Conservation (phyloP, 2,797 vertebrate genomes). For the Lutjanus campechanus region DNA sequence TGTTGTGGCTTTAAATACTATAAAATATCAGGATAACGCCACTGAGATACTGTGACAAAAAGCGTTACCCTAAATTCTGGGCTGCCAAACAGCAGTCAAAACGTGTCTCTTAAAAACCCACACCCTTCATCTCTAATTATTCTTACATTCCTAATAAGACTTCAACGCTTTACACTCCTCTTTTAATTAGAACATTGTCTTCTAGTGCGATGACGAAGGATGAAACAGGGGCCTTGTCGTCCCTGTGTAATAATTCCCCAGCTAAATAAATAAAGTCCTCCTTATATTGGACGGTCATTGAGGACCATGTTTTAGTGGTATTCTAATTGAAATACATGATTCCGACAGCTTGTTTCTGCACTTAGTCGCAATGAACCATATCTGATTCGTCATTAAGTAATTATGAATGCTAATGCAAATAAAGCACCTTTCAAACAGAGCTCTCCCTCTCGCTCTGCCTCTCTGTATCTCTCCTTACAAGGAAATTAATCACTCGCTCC, state of each 20-base stretch:
- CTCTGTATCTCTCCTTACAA: conserved; percentile 74
- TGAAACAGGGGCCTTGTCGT: conserved; percentile 42
- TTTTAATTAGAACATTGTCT: conserved; percentile 70
- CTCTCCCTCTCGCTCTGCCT: conserved; percentile 47
- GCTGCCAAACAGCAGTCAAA: neutral
- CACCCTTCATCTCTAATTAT: conserved; percentile 42
- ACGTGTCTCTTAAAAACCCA: conserved; percentile 3
- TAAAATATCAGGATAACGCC: conserved; percentile 3
- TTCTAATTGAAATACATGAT: conserved; percentile 95
- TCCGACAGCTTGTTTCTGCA: conserved; percentile 92
- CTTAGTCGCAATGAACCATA: conserved; percentile 95
- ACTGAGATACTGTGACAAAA: neutral
- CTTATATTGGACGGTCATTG: conserved; percentile 88
- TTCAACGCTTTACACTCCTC: conserved; percentile 25
- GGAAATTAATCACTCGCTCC: conserved; percentile 89
- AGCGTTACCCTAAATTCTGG: neutral
- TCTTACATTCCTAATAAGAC: conserved; percentile 41
- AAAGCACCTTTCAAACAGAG: conserved; percentile 92
- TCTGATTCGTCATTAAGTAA: conserved; percentile 99
- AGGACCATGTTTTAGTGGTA: conserved; percentile 91
- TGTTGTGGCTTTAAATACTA: neutral
- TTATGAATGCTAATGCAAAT: conserved; percentile 99
- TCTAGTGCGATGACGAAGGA: conserved; percentile 33
- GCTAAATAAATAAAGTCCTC: conserved; percentile 92
- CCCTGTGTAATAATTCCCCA: conserved; percentile 83